phyloP scores from a whole-genome alignment of 2,113 vertebrate species.

The Thamnophis sirtalis region DNA sequence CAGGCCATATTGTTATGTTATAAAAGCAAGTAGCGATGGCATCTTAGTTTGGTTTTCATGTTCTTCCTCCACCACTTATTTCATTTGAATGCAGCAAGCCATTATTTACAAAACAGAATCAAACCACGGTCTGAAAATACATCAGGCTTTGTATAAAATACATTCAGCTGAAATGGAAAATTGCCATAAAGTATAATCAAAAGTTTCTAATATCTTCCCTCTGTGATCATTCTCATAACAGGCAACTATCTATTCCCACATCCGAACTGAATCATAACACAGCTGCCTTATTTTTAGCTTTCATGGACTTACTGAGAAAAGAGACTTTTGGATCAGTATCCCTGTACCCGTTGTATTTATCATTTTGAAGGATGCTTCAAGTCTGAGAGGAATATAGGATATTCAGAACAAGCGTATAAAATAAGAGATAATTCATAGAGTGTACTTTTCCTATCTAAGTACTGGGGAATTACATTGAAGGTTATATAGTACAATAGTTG shows the following conservation, averaged over 20 bases:
- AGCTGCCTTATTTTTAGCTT: neutral
- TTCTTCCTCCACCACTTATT: neutral
- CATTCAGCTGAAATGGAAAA: neutral
- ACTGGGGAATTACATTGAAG: neutral
- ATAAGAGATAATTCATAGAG: neutral
- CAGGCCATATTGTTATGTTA: neutral
- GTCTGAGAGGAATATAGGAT: neutral
- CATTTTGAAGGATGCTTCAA: neutral
- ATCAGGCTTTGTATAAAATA: neutral
- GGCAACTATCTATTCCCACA: no score
- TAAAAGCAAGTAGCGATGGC: neutral
- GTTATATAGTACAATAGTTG: neutral
- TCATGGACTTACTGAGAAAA: neutral
- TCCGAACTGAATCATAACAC: neutral
- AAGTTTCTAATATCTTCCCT: neutral
- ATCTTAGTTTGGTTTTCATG: neutral
- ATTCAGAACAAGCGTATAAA: neutral
- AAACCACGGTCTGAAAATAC: neutral
- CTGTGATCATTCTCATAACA: neutral
- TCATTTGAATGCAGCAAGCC: neutral
- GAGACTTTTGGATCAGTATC: neutral
- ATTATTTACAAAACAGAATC: neutral
- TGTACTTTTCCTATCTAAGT: neutral
- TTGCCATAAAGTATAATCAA: neutral
- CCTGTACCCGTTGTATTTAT: neutral